A percentile compares a stretch with the other conserved stretches of the same genome.
Evolutionary conservation across 2,113 vertebrate genomes (phyloP).

Genomic region (Carettochelys insculpta): DNA sequence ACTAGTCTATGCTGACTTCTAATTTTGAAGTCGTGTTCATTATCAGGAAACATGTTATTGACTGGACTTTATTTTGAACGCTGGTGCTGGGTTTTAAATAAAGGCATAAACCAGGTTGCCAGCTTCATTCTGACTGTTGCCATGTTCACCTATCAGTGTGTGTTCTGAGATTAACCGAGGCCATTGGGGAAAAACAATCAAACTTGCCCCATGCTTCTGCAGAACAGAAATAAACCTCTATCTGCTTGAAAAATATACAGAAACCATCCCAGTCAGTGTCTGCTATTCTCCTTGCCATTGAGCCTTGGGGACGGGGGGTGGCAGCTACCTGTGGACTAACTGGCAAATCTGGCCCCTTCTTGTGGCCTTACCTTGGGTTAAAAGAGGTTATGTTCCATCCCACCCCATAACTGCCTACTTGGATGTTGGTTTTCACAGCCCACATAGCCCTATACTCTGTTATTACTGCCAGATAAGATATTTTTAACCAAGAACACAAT

Average conservation of each 20-base stretch:
- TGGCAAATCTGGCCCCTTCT: background rate
- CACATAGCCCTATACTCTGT: too few species aligned
- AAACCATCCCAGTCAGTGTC: background rate
- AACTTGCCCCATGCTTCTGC: conserved; percentile 4
- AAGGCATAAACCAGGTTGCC: background rate
- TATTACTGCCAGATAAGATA: background rate
- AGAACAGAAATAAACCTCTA: background rate
- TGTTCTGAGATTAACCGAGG: background rate
- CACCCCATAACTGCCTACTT: too few species aligned
- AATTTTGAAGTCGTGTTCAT: background rate
- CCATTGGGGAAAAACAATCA: background rate
- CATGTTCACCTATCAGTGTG: background rate
- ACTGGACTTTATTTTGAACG: background rate
- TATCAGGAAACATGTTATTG: background rate
- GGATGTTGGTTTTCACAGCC: background rate
- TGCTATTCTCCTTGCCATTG: background rate
- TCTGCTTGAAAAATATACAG: background rate
- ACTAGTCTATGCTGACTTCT: background rate
- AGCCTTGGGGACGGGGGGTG: background rate
- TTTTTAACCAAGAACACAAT: background rate
- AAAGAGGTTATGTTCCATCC: background rate
- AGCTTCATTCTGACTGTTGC: background rate
- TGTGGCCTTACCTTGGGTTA: background rate
- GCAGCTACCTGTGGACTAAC: background rate
- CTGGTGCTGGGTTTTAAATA: background rate